These are phyloP conservation scores for Tauraco erythrolophus DNA, from an alignment of 2,113 vertebrate species.

Conservation along the genomic window DNA sequence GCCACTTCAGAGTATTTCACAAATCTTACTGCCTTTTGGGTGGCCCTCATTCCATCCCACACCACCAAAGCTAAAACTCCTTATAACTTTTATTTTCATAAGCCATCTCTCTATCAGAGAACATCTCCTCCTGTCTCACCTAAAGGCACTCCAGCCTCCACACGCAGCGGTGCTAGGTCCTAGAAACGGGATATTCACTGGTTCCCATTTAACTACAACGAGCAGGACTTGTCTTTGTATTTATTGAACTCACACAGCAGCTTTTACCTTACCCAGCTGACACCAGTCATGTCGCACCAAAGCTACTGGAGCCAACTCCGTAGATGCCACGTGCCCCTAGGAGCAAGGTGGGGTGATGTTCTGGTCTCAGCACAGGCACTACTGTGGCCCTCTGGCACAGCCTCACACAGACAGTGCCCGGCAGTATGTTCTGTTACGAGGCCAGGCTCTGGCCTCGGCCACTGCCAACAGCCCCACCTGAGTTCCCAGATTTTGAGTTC, in stretches of 20 bases:
- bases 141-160: not conserved
- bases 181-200: not conserved
- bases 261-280: not conserved
- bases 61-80: not conserved
- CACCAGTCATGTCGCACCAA: rapidly evolving
- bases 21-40: not conserved
- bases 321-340: rapidly evolving
- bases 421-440: not conserved
- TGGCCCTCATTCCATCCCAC: not conserved
- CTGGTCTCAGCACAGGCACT: not conserved
- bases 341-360: not conserved
- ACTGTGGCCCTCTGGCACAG: not conserved
- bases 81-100: not conserved
- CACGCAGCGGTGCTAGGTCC: not conserved
- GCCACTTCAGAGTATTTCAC: not conserved
- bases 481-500: not conserved
- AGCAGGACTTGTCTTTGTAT: not conserved
- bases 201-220: not conserved
- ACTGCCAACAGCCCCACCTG: not conserved
- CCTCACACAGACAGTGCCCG: not conserved
- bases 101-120: not conserved
- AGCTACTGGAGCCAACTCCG: not conserved
- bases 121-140: not conserved
- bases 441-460: not conserved
- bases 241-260: not conserved